These are phyloP conservation scores for Agrotis segetum DNA, from an alignment of 2,888 invertebrate genomes.

Conservation along the genomic window DNA sequence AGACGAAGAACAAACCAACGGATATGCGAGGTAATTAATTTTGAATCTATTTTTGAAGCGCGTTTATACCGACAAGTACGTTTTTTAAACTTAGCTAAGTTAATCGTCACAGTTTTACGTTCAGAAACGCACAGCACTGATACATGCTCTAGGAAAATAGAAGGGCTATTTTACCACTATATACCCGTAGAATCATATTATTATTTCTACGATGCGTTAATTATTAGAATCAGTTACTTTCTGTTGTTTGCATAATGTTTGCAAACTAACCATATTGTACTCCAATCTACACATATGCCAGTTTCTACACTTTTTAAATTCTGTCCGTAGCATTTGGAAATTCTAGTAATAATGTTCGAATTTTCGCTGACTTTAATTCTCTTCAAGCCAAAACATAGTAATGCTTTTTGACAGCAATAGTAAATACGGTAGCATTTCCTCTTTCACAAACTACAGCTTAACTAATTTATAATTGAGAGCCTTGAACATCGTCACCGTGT, in stretches of 20 bases:
- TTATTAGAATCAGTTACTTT: not conserved
- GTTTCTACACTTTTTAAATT: not conserved
- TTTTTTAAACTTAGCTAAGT: not conserved
- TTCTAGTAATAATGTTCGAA: not conserved
- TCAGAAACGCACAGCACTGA: not conserved
- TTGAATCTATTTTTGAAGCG: conserved; percentile 20
- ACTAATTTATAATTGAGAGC: not conserved
- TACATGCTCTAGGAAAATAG: not conserved
- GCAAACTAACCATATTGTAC: not conserved
- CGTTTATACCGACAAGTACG: not conserved
- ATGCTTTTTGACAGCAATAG: not conserved
- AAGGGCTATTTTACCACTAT: no score
- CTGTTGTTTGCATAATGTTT: no score
- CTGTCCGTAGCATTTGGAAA: not conserved
- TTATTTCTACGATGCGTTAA: not conserved
- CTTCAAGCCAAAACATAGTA: not conserved
- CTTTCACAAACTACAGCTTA: not conserved
- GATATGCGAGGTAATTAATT: conserved; percentile 79
- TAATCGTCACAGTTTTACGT: not conserved
- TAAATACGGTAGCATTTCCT: not conserved
- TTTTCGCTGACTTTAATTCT: not conserved
- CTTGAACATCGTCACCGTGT: no score
- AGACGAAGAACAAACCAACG: conserved; percentile 69
- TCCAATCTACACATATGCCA: not conserved
- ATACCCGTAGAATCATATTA: not conserved